Conservation (phyloP, 2,797 vertebrate species). For the Eidolon dupreanum region DNA sequence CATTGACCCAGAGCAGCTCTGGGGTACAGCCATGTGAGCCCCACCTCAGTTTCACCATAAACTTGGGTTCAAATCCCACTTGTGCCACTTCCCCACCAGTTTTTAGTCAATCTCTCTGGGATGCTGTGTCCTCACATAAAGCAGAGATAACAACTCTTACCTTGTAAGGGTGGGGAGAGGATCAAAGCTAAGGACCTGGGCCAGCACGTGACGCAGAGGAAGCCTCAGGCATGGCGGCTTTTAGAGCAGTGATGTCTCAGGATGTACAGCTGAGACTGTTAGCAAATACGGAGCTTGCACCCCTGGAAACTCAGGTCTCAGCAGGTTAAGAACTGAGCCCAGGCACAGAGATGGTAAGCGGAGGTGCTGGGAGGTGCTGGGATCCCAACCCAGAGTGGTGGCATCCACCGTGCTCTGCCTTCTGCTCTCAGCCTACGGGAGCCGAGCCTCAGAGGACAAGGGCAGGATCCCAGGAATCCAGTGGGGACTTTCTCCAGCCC, state of each 20-base stretch:
- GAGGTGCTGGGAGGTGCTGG: background rate
- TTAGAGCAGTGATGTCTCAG: background rate
- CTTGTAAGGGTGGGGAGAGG: no score
- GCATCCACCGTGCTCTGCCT: background rate
- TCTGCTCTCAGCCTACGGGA: background rate
- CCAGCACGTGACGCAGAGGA: background rate
- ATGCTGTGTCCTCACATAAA: background rate
- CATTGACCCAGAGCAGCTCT: background rate
- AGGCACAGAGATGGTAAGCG: background rate
- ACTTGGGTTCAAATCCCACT: background rate
- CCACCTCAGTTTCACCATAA: background rate
- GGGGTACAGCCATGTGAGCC: background rate
- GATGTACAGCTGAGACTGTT: background rate
- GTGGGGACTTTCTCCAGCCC: background rate
- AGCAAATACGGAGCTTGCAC: accelerated
- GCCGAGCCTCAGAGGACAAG: background rate
- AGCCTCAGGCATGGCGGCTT: background rate
- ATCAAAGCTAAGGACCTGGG: background rate
- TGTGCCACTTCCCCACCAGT: no score
- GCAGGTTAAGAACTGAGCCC: background rate
- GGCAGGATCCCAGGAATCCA: background rate
- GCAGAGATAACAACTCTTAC: background rate
- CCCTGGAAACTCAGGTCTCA: background rate
- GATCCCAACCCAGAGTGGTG: background rate
- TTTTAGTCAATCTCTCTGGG: background rate